Conservation (phyloP, 2,797 vertebrate species). For the Lagocephalus sceleratus region DNA sequence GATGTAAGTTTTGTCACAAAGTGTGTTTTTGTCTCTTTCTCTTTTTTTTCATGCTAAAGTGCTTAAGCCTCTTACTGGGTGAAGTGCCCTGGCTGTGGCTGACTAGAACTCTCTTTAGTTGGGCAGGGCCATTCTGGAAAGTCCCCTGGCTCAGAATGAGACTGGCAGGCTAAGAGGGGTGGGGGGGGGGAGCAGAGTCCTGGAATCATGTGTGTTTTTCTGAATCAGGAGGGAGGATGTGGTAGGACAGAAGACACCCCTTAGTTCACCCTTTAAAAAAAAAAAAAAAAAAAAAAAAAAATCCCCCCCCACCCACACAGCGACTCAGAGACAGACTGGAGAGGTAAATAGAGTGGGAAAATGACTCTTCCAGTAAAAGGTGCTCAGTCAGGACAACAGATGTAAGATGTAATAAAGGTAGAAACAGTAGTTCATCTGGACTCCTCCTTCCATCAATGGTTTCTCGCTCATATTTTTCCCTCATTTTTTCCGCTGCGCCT, state of each 20-base stretch:
- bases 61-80: constrained; percentile 44
- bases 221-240: constrained; percentile 73
- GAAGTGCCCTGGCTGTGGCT: constrained; percentile 51
- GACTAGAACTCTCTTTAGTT: constrained; percentile 61
- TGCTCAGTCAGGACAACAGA: constrained; percentile 49
- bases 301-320: constrained; percentile 51
- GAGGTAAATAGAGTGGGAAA: constrained; percentile 52
- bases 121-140: constrained; percentile 76
- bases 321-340: constrained; percentile 45
- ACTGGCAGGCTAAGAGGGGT: constrained; percentile 49
- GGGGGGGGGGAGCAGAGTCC: constrained; percentile 58
- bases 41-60: constrained; percentile 9
- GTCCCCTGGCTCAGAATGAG: constrained; percentile 76
- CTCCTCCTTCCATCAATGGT: constrained; percentile 31
- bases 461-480: constrained; percentile 44
- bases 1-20: constrained; percentile 3
- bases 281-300: too few relatives aligned
- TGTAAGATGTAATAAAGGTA: constrained; percentile 29
- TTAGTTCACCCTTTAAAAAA: constrained; percentile 52
- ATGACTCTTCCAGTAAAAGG: constrained; percentile 69
- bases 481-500: constrained; percentile 16
- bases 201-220: constrained; percentile 71
- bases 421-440: constrained; percentile 63
- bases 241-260: constrained; percentile 71
- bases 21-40: too few relatives aligned